Percentiles rank a stretch among this genome's conserved stretches.
These are phyloP conservation scores for Astatoreochromis straeleni DNA, from an alignment of 2,113 vertebrate species.

Conservation along the genomic window DNA sequence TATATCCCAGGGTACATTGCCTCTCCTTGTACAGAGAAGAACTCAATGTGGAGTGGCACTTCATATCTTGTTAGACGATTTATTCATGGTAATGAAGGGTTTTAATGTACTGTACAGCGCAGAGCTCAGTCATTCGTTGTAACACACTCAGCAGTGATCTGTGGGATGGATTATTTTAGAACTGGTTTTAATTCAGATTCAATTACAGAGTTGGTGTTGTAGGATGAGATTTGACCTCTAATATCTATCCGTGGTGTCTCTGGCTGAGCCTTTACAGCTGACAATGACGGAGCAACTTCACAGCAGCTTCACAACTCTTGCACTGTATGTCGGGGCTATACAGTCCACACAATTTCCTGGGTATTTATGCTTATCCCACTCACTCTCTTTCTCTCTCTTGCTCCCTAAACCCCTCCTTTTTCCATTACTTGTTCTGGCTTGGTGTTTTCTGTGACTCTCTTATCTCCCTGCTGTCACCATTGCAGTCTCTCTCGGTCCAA, in stretches of 20 bases:
- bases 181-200: slow-evolving; percentile 41
- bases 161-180: slow-evolving; percentile 30
- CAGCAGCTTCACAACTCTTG: not conserved
- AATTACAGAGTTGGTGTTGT: slow-evolving; percentile 16
- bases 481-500: slow-evolving; percentile 6
- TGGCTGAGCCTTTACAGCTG: not conserved
- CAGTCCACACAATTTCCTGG: not conserved
- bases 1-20: slow-evolving; percentile 15
- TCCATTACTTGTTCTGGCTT: slow-evolving; percentile 38
- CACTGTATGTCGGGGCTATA: not conserved
- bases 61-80: slow-evolving; percentile 49
- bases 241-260: slow-evolving; percentile 2
- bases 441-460: slow-evolving; percentile 30
- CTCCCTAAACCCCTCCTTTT: slow-evolving; percentile 28
- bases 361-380: not conserved
- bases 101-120: slow-evolving; percentile 29
- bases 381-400: not conserved
- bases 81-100: slow-evolving; percentile 52
- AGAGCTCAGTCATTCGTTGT: slow-evolving; percentile 10
- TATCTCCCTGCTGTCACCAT: slow-evolving; percentile 39
- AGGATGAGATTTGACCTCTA: slow-evolving; percentile 31
- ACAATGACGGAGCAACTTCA: not conserved
- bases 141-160: slow-evolving; percentile 35
- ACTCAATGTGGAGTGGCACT: slow-evolving; percentile 35
- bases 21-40: slow-evolving; percentile 14